These are phyloP conservation scores for Lycia hirtaria DNA, from an alignment of 2,888 invertebrate species.

Conservation along the genomic window DNA sequence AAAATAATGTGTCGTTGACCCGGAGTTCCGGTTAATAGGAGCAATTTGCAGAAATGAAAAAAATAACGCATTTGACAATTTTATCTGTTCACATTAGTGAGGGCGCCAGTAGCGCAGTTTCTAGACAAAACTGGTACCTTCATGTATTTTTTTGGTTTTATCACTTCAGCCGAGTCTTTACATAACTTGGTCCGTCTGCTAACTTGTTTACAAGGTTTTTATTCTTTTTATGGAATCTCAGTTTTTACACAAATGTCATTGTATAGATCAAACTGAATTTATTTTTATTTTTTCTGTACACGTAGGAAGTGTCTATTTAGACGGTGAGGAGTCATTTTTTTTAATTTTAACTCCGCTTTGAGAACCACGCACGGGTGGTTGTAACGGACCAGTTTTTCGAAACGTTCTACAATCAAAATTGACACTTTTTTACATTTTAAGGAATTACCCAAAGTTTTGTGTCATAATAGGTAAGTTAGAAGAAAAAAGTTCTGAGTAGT, in stretches of 20 bases:
- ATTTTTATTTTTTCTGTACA: not conserved
- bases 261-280: not conserved
- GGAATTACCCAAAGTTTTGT: too few relatives aligned
- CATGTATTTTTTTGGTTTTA: not conserved
- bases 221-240: constrained; percentile 3
- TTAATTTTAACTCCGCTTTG: not conserved
- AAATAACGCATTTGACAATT: constrained; percentile 37
- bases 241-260: constrained; percentile 1
- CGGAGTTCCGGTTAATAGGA: constrained; percentile 54
- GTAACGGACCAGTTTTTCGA: not conserved
- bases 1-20: constrained; percentile 80
- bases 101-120: not conserved
- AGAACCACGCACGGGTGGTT: not conserved
- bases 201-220: constrained; percentile 6
- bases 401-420: not conserved
- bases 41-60: constrained; percentile 45
- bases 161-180: not conserved
- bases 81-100: not conserved
- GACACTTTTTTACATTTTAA: not conserved
- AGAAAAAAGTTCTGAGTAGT: too few relatives aligned
- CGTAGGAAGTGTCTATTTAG: not conserved
- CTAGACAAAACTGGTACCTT: not conserved
- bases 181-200: not conserved
- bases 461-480: too few relatives aligned
- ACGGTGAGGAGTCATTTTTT: not conserved